A percentile compares a stretch with the other conserved stretches of the same genome.
Conservation (phyloP, 2,113 vertebrate species). For the Mugil cephalus region DNA sequence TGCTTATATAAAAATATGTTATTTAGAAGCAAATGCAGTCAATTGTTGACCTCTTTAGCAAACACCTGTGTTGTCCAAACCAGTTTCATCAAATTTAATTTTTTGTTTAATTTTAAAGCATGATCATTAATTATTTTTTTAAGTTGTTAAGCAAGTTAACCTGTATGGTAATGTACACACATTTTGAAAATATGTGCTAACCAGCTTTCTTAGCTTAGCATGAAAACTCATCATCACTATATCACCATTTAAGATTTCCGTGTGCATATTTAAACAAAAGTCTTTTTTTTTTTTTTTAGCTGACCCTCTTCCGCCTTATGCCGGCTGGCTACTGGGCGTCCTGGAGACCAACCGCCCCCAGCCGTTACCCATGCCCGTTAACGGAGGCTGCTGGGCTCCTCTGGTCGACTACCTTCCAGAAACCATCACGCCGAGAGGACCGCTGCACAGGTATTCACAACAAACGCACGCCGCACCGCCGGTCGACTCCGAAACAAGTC, state of each 20-base stretch:
- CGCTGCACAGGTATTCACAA: constrained; percentile 90
- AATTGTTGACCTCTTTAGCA: constrained; percentile 12
- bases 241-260: too few species aligned
- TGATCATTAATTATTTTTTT: too few species aligned
- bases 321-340: constrained; percentile 93
- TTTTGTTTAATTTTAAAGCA: too few species aligned
- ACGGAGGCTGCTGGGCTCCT: constrained; percentile 97
- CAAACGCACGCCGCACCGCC: constrained; percentile 4
- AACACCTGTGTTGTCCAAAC: constrained; percentile 6
- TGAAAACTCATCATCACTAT: too few species aligned
- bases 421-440: constrained; percentile 94
- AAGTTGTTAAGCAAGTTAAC: neutral
- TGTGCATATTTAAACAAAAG: neutral
- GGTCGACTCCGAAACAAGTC: neutral
- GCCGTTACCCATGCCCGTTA: constrained; percentile 96
- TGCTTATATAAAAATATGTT: too few species aligned
- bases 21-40: constrained; percentile 8
- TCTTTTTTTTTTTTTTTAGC: constrained; percentile 74
- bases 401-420: constrained; percentile 98
- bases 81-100: too few species aligned
- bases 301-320: constrained; percentile 95
- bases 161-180: too few species aligned
- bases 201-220: too few species aligned
- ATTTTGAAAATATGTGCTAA: too few species aligned
- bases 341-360: constrained; percentile 94